Evolutionary conservation across 2,888 invertebrate species (phyloP).

Genomic region (Acleris sparsana): DNA sequence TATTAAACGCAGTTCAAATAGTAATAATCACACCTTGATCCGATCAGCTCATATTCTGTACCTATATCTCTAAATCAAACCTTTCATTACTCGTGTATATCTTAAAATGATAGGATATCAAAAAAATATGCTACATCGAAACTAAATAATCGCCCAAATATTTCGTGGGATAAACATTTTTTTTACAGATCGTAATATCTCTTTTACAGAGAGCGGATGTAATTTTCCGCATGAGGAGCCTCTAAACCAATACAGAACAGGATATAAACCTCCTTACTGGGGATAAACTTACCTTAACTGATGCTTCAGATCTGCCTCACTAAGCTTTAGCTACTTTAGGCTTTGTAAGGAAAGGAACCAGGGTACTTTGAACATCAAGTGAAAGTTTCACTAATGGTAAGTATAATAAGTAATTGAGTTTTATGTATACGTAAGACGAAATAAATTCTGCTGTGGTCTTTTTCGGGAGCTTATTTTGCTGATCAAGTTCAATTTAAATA

Average conservation of each 20-base stretch:
- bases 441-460: too few relatives aligned
- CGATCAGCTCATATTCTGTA: too few relatives aligned
- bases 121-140: not conserved
- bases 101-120: too few relatives aligned
- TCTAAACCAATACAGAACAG: conserved; percentile 61
- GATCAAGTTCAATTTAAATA: too few relatives aligned
- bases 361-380: conserved; percentile 10
- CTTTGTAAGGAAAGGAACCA: conserved; percentile 18
- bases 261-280: conserved; percentile 61
- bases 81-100: too few relatives aligned
- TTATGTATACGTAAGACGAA: too few relatives aligned
- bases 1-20: too few relatives aligned
- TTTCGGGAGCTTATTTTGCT: too few relatives aligned
- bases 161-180: conserved; percentile 14
- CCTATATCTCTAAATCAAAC: too few relatives aligned
- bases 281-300: conserved; percentile 60
- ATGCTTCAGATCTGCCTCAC: conserved; percentile 50
- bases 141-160: conserved; percentile 2
- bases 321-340: conserved; percentile 33
- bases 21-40: too few relatives aligned
- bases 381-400: not conserved
- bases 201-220: conserved; percentile 51
- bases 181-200: conserved; percentile 41
- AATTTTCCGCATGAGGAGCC: conserved; percentile 61
- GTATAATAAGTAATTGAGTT: too few relatives aligned